These are phyloP conservation scores for Tachypleus tridentatus DNA, from an alignment of 1,140 invertebrate genomes.

Conservation along the genomic window DNA sequence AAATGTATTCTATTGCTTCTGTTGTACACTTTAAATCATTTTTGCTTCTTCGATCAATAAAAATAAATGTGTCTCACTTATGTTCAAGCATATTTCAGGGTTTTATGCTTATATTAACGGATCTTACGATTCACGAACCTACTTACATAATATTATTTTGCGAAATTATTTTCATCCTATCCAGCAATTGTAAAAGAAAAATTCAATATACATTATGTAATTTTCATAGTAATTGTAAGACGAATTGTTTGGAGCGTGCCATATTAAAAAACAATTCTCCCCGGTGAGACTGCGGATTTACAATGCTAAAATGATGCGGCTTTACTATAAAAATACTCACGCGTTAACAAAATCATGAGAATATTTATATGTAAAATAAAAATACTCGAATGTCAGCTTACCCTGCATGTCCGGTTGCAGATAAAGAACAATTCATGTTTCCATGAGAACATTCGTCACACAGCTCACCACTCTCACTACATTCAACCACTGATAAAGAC, in stretches of 20 bases:
- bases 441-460: constrained; percentile 73
- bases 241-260: not conserved
- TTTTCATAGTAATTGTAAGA: not conserved
- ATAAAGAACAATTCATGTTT: constrained; percentile 63
- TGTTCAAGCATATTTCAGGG: too few relatives aligned
- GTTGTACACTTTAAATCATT: too few relatives aligned
- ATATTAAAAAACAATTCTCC: not conserved
- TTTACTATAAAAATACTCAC: constrained; percentile 4
- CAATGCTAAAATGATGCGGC: constrained; percentile 2
- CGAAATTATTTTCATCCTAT: too few relatives aligned
- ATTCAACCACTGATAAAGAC: constrained; percentile 64
- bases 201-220: too few relatives aligned
- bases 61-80: too few relatives aligned
- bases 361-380: constrained; percentile 6
- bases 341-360: not conserved
- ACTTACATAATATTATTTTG: too few relatives aligned
- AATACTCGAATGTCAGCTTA: constrained; percentile 35
- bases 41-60: too few relatives aligned
- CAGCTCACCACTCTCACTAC: constrained; percentile 66
- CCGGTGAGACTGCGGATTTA: not conserved
- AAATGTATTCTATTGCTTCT: too few relatives aligned
- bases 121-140: too few relatives aligned
- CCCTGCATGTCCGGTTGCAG: constrained; percentile 71
- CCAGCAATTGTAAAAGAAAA: too few relatives aligned
- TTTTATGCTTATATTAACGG: too few relatives aligned